Percentiles rank a stretch among this genome's conserved stretches.
These are phyloP conservation scores for Chromis chromis DNA, from an alignment of 2,797 vertebrate species.

Conservation along the genomic window DNA sequence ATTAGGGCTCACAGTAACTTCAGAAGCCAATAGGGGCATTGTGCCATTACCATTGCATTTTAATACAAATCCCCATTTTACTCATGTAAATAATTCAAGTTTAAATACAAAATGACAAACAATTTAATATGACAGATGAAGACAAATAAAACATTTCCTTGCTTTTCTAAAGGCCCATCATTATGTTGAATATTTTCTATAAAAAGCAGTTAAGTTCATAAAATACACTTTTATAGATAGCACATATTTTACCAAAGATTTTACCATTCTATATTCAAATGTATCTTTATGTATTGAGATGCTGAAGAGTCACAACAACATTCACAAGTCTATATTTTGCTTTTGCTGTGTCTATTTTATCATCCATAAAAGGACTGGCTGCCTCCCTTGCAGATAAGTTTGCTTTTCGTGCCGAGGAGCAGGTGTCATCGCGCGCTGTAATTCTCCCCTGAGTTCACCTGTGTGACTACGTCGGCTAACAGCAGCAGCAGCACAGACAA, in stretches of 20 bases:
- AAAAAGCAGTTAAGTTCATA: background rate
- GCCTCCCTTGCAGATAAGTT: constrained; percentile 12
- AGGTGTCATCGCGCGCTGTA: constrained; percentile 33
- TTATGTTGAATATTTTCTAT: background rate
- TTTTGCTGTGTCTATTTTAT: constrained; percentile 7
- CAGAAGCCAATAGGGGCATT: background rate
- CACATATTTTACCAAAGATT: background rate
- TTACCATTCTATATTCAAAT: background rate
- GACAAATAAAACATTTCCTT: no score
- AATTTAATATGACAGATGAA: no score
- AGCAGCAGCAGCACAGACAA: constrained; percentile 56
- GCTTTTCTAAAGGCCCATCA: no score
- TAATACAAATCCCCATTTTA: background rate
- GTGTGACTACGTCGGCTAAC: constrained; percentile 53
- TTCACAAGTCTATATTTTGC: constrained; percentile 1
- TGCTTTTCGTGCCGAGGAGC: constrained; percentile 33
- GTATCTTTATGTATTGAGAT: background rate
- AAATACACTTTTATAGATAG: background rate
- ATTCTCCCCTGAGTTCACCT: constrained; percentile 49
- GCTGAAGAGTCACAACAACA: background rate
- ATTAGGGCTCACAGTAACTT: background rate
- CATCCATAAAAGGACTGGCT: constrained; percentile 35
- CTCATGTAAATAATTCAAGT: no score
- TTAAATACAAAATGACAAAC: no score
- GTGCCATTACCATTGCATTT: background rate